A percentile compares a stretch with the other conserved stretches of the same genome.
Conservation (phyloP, 2,113 vertebrate species). For the Thinocorus orbignyianus region DNA sequence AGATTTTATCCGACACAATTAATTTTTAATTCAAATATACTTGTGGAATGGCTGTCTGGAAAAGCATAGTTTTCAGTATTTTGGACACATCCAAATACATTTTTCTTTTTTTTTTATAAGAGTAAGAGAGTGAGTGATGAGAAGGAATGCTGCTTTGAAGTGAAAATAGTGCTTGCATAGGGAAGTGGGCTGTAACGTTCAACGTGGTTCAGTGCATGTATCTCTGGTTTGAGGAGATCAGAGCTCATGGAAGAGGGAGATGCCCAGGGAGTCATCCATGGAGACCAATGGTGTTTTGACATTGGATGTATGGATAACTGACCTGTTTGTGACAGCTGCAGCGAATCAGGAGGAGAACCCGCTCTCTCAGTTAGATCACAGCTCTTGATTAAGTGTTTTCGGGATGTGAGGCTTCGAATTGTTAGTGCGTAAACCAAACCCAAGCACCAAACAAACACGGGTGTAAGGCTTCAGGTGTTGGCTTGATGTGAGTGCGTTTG, state of each 20-base stretch:
- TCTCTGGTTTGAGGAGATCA: fast-evolving
- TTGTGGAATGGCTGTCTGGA: background rate
- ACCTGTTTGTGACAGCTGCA: background rate
- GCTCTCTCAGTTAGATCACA: fast-evolving
- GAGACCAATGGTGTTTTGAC: fast-evolving
- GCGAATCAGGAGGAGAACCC: fast-evolving
- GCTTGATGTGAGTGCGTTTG: fast-evolving
- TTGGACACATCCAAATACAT: background rate
- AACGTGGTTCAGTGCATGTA: background rate
- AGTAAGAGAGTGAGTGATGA: background rate
- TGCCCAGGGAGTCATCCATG: fast-evolving
- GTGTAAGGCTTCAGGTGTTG: background rate
- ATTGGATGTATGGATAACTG: fast-evolving
- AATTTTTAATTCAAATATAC: background rate
- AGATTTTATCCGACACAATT: background rate
- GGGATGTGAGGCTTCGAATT: background rate
- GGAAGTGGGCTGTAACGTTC: fast-evolving
- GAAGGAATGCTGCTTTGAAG: background rate
- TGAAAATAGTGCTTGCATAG: background rate
- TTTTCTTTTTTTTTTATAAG: background rate
- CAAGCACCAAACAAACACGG: too few relatives aligned
- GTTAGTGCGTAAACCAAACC: background rate
- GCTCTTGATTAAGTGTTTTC: background rate
- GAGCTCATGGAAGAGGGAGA: background rate
- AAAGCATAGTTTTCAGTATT: background rate